phyloP scores from a whole-genome alignment of 2,888 invertebrate species.

The Caenorhabditis sulstoni region DNA sequence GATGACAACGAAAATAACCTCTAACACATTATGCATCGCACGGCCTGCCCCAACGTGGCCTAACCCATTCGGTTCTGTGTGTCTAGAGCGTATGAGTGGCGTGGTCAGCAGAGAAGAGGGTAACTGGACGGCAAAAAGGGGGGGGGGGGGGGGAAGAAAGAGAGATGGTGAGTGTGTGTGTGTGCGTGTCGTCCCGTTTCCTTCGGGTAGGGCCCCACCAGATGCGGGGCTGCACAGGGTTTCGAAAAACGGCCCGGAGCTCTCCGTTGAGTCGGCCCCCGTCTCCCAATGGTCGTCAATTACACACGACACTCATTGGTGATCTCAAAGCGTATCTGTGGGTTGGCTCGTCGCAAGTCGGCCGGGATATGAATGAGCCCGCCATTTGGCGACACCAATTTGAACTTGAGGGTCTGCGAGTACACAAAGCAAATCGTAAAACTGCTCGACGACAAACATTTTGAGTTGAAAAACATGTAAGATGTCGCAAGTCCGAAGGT shows the following conservation, averaged over 20 bases:
- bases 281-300: slow-evolving; percentile 56
- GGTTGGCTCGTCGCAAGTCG: too few relatives aligned
- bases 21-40: slow-evolving; percentile 58
- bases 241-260: slow-evolving; percentile 50
- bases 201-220: slow-evolving; percentile 37
- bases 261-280: slow-evolving; percentile 8
- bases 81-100: slow-evolving; percentile 48
- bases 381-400: slow-evolving; percentile 1
- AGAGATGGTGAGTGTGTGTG: slow-evolving; percentile 31
- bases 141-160: slow-evolving; percentile 41
- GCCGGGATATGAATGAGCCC: background rate
- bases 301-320: slow-evolving; percentile 56
- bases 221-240: slow-evolving; percentile 31
- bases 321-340: slow-evolving; percentile 47
- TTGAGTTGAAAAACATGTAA: slow-evolving; percentile 11
- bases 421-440: slow-evolving; percentile 14
- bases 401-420: background rate
- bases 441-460: background rate
- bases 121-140: background rate
- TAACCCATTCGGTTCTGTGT: slow-evolving; percentile 44
- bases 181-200: background rate
- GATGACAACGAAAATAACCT: slow-evolving; percentile 45
- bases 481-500: slow-evolving; percentile 9
- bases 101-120: slow-evolving; percentile 18
- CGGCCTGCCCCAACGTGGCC: slow-evolving; percentile 35